These are phyloP conservation scores for Poecilia gillii DNA, from an alignment of 2,797 vertebrate species.

Conservation along the genomic window DNA sequence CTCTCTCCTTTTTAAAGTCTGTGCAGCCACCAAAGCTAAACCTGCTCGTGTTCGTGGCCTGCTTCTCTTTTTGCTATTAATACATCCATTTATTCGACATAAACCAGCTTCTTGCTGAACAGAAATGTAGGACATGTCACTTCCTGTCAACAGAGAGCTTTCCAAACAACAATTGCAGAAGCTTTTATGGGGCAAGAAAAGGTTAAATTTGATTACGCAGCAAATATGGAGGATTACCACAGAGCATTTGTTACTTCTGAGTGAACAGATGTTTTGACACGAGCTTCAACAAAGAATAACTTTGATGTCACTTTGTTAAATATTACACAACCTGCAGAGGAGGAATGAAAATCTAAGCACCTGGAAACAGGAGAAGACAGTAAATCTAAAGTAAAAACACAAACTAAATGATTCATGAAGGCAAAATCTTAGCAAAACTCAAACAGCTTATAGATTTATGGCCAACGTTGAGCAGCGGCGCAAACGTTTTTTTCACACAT, in stretches of 20 bases:
- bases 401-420: constrained; percentile 6
- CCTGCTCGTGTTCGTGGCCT: constrained; percentile 7
- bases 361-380: neutral
- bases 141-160: constrained; percentile 36
- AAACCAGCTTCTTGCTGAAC: constrained; percentile 16
- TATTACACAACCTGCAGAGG: neutral
- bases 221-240: constrained; percentile 5
- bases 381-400: neutral
- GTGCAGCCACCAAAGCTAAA: neutral
- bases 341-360: neutral
- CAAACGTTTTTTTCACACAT: neutral
- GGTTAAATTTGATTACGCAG: constrained; percentile 1
- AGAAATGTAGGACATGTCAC: constrained; percentile 58
- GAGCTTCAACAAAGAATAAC: neutral
- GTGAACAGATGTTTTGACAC: constrained; percentile 2
- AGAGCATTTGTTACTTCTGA: neutral
- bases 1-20: constrained; percentile 16
- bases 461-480: neutral
- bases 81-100: constrained; percentile 50
- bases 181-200: constrained; percentile 35
- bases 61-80: constrained; percentile 45
- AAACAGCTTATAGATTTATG: neutral
- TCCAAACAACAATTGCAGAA: constrained; percentile 25
- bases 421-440: neutral
- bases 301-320: constrained; percentile 15